Conservation (phyloP, 2,888 invertebrate species). For the Drosophila macrothrix region DNA sequence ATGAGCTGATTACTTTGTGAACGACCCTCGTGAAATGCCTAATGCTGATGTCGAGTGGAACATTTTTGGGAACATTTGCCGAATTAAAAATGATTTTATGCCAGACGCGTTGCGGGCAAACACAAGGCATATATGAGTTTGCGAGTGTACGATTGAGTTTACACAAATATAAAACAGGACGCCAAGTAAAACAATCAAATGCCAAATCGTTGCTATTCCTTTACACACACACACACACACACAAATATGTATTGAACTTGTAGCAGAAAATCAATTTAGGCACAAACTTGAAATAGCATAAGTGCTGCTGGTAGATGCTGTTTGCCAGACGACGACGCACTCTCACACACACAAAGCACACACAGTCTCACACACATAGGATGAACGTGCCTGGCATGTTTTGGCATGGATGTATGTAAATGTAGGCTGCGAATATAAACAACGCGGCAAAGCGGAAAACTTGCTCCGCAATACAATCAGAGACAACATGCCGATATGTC, state of each 20-base stretch:
- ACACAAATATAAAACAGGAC: constrained; percentile 30
- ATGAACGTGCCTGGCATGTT: constrained; percentile 44
- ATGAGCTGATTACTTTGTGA: constrained; percentile 56
- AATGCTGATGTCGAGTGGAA: constrained; percentile 22
- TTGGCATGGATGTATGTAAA: constrained; percentile 55
- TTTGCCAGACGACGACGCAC: constrained; percentile 42
- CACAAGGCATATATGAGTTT: constrained; percentile 36
- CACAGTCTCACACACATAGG: constrained; percentile 8
- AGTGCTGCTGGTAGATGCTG: constrained; percentile 64
- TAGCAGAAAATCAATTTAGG: constrained; percentile 78
- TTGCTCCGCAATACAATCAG: constrained; percentile 71
- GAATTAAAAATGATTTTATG: constrained; percentile 77
- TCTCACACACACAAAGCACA: constrained; percentile 5
- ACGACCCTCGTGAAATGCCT: constrained; percentile 58
- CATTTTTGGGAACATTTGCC: constrained; percentile 24
- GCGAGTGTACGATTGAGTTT: constrained; percentile 19
- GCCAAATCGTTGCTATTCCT: constrained; percentile 21
- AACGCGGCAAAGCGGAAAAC: constrained; percentile 73
- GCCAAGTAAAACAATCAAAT: constrained; percentile 72
- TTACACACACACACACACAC: constrained; percentile 3
- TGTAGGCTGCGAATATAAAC: constrained; percentile 47
- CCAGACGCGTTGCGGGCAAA: constrained; percentile 67
- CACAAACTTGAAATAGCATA: constrained; percentile 70
- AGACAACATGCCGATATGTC: constrained; percentile 37
- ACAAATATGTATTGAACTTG: constrained; percentile 53